phyloP scores from a whole-genome alignment of 2,113 vertebrate genomes.

The Colistium nudipinnis region DNA sequence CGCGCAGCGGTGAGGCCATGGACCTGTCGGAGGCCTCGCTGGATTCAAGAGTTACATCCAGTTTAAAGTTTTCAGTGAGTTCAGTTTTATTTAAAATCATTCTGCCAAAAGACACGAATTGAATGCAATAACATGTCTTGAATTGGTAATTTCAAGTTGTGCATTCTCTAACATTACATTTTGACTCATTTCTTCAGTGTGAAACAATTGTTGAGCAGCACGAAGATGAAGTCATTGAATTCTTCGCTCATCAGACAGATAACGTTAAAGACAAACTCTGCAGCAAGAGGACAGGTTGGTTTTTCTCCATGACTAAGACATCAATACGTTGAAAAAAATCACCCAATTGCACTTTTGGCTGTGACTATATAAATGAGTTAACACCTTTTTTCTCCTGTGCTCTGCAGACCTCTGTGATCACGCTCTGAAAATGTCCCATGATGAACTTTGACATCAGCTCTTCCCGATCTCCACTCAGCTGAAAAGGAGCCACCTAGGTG shows the following conservation, averaged over 20 bases:
- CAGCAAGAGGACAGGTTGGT: constrained; percentile 92
- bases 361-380: background rate
- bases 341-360: background rate
- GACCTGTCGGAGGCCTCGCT: constrained; percentile 87
- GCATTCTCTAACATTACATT: background rate
- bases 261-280: constrained; percentile 96
- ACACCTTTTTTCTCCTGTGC: constrained; percentile 15
- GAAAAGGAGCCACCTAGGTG: constrained; percentile 33
- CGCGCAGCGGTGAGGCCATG: constrained; percentile 85
- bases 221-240: constrained; percentile 95
- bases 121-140: background rate
- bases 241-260: constrained; percentile 90
- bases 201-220: constrained; percentile 94
- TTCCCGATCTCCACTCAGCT: constrained; percentile 15
- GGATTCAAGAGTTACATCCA: constrained; percentile 86
- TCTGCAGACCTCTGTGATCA: constrained; percentile 94
- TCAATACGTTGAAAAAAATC: too few relatives aligned
- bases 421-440: constrained; percentile 88
- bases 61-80: constrained; percentile 91
- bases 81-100: background rate
- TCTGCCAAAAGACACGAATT: background rate
- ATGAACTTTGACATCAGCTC: constrained; percentile 87
- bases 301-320: too few relatives aligned
- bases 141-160: background rate
- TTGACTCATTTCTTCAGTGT: constrained; percentile 80